Percentiles rank a stretch among this genome's conserved stretches.
These are phyloP conservation scores for Syndactyla subalaris DNA, from an alignment of 2,797 vertebrate genomes.

Conservation along the genomic window DNA sequence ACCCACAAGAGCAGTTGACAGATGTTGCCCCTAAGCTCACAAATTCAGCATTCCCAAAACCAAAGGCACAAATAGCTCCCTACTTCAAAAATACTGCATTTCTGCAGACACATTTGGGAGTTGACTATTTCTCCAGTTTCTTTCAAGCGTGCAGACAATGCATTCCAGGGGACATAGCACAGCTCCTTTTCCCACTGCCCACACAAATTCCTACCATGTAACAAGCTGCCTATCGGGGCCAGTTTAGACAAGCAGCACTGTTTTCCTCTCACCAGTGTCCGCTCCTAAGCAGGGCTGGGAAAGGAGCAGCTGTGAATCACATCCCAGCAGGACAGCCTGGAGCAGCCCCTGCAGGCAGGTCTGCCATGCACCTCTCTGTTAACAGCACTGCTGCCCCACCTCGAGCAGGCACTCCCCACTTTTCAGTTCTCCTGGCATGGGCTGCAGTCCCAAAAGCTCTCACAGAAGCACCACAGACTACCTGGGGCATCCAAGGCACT, in stretches of 20 bases:
- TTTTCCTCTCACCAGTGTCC: neutral
- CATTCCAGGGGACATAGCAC: neutral
- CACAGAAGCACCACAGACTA: neutral
- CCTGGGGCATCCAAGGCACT: neutral
- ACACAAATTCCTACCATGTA: constrained; percentile 30
- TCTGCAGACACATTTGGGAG: neutral
- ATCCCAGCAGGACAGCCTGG: fast-evolving
- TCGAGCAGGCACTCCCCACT: fast-evolving
- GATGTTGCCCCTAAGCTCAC: neutral
- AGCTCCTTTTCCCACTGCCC: constrained; percentile 27
- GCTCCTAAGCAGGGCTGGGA: neutral
- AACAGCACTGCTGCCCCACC: no score
- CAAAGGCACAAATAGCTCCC: neutral
- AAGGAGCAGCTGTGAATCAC: neutral
- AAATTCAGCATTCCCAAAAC: neutral
- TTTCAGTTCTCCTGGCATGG: neutral
- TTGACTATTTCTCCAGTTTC: neutral
- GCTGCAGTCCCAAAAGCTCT: neutral
- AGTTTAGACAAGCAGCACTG: neutral
- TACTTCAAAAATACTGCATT: neutral
- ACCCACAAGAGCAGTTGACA: fast-evolving
- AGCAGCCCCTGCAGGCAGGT: neutral
- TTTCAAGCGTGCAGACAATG: neutral
- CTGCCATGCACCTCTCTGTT: neutral
- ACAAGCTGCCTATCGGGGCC: neutral